phyloP scores from a whole-genome alignment of 1,140 invertebrate genomes.

The Drosophila littoralis region DNA sequence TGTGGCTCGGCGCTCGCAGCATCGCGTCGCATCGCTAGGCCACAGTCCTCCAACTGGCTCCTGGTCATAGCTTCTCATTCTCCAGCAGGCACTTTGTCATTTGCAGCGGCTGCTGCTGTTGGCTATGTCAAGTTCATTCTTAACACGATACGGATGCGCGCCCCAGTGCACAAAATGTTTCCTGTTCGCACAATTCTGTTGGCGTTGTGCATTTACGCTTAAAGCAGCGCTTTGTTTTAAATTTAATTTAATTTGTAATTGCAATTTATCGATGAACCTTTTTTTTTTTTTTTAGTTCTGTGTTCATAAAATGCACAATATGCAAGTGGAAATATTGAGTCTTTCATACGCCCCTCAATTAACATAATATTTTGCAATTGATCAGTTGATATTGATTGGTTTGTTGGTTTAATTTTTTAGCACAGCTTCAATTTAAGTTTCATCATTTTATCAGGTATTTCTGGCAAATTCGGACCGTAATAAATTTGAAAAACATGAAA shows the following conservation, averaged over 20 bases:
- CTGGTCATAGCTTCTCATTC: constrained; percentile 9
- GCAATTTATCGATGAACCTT: neutral
- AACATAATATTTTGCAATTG: neutral
- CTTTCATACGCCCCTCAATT: neutral
- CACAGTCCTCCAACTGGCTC: neutral
- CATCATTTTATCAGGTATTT: neutral
- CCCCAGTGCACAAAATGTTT: constrained; percentile 28
- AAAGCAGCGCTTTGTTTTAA: constrained; percentile 31
- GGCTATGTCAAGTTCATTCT: constrained; percentile 55
- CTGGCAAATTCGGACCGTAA: neutral
- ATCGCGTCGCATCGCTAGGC: constrained; percentile 25
- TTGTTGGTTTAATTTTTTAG: too few species aligned
- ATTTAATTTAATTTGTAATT: constrained; percentile 29
- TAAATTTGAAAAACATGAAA: constrained; percentile 3
- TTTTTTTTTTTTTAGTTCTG: too few species aligned
- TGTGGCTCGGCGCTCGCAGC: constrained; percentile 42
- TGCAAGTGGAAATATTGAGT: neutral
- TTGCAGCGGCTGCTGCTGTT: constrained; percentile 33
- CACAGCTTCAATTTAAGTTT: neutral
- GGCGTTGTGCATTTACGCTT: constrained; percentile 11
- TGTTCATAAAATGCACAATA: too few species aligned
- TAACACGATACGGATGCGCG: constrained; percentile 32
- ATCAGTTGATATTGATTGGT: neutral
- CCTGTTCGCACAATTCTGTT: constrained; percentile 17
- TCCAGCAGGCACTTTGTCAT: constrained; percentile 53